These are phyloP conservation scores for Calosoma granatense DNA, from an alignment of 1,140 invertebrate species.

Conservation along the genomic window DNA sequence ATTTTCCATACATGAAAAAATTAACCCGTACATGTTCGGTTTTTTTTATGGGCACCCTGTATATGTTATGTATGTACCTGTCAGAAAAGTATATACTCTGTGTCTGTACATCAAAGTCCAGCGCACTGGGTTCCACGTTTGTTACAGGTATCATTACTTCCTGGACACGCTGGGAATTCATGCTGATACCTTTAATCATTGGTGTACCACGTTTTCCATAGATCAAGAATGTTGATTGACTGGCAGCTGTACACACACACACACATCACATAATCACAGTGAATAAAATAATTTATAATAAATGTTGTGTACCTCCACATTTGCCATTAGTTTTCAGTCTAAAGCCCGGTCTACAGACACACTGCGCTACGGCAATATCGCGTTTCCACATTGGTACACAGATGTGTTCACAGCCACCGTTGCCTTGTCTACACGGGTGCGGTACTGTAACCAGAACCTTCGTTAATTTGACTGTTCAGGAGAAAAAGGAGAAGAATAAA, in stretches of 20 bases:
- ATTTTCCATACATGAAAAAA: too few relatives aligned
- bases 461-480: too few relatives aligned
- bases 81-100: constrained; percentile 58
- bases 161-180: constrained; percentile 28
- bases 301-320: constrained; percentile 49
- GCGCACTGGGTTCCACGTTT: constrained; percentile 48
- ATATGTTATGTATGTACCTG: too few relatives aligned
- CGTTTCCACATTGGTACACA: constrained; percentile 53
- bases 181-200: constrained; percentile 47
- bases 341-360: constrained; percentile 61
- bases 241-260: constrained; percentile 30
- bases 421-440: constrained; percentile 59
- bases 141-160: constrained; percentile 34
- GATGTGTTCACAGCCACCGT: constrained; percentile 65
- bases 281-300: constrained; percentile 15
- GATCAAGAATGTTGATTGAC: constrained; percentile 44
- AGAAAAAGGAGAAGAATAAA: too few relatives aligned
- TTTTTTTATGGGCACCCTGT: too few relatives aligned
- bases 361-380: constrained; percentile 43
- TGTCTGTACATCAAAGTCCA: constrained; percentile 52
- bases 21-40: too few relatives aligned
- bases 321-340: constrained; percentile 41
- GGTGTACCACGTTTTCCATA: constrained; percentile 48
- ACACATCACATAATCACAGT: not conserved
- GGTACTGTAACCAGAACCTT: constrained; percentile 42